Base-by-base conservation (phyloP, 1,140 invertebrate species). In the Ericerus pela region DNA sequence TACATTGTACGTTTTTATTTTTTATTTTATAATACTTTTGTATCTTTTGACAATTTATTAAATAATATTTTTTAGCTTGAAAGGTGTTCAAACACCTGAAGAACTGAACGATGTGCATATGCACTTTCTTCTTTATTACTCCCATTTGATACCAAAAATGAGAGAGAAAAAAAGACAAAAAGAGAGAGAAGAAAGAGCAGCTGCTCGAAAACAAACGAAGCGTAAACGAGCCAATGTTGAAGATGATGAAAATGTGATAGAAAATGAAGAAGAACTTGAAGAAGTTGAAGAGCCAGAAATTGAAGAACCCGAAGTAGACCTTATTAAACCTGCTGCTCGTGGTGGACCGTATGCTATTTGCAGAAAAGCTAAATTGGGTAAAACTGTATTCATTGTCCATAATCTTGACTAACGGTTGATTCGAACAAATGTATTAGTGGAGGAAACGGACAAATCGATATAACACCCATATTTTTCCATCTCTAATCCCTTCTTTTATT, bases 91-190 rank as follows among this genome's bases (percentile, higher is more conserved):
- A 68, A 92, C 85, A 0, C 77, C 82, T 22, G 92, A 96, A 69
- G 91, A 96, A 67, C 69, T 97, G 0, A 85, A 85, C 59, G 95
- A 98, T 65, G 82, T 91, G 1, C 90, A 96, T 69, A 81, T 84
- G 61, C 91, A 96, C 65, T 97, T 97, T 66, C 77, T 90, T 58
- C 71, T 97, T 0, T 93, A 97, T 65, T 97, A 97, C 66, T 83
- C 84, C 0, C 77, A 80, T 22, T 88, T 96, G 41, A 60, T 65
- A 24, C 60, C 60, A 33, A 59, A 57, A 24, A 66, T 66, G 65
- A 59, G 62, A 38, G 64, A 65, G 43, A 36, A 38, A 18, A 54
- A 58, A 64, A 71, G 74, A 41, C 69, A 69, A 41, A 85, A 81
- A 63, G 76, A 80, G 63, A 75, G 60, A 64, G 72, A 62, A 61